Base-by-base conservation (phyloP, 1,140 invertebrate genomes). In the Saccostrea cuccullata region DNA sequence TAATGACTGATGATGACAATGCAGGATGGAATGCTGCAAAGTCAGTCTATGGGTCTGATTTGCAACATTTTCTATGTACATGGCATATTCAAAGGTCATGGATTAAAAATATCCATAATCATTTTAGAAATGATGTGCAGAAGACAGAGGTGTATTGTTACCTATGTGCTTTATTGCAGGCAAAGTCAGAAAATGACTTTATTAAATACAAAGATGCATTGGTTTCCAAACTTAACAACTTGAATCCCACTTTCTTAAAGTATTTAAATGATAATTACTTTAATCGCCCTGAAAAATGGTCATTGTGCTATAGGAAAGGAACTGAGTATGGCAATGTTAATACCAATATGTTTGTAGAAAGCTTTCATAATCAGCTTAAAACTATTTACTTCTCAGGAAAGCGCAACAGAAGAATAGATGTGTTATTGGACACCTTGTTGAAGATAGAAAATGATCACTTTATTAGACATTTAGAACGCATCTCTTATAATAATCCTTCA, bases 271-370 rank as follows among this genome's bases (percentile, higher is more conserved):
- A 84, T 64, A 23, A 87, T 82, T 87, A 87, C 56, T 56, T 36
- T 40, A 23, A 20, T 23, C 36, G 86, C n/a, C 26, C 86, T 12
- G 86, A 87, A 73, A 87, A 87, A 60, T 87, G 86, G 86, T 70
- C 86, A 40, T 36, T 60, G 56, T 77, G 64, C 40, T 40, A 64
- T 13, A 82, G 86, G n/a, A 55, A 87, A 40, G 55, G 55, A 47
- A 64, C 58, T 73, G 23, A 67, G 4, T 67, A 87, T 26, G 36
- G 30, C 26, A 58, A 87, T 23, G 60, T 87, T 26, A 58, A 82
- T 55, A 87, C 86, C 12, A 87, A 87, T 82, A 87, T 87, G 86
- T 87, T 87, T 84, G 60, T 87, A 47, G 86, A 87, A 55, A 87
- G 86, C 64, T 87, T 87, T 26, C 86, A 87, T 56, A 83, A 87